Evolutionary conservation across 2,888 invertebrate species (phyloP).

Genomic region (Nomada ferruginata): DNA sequence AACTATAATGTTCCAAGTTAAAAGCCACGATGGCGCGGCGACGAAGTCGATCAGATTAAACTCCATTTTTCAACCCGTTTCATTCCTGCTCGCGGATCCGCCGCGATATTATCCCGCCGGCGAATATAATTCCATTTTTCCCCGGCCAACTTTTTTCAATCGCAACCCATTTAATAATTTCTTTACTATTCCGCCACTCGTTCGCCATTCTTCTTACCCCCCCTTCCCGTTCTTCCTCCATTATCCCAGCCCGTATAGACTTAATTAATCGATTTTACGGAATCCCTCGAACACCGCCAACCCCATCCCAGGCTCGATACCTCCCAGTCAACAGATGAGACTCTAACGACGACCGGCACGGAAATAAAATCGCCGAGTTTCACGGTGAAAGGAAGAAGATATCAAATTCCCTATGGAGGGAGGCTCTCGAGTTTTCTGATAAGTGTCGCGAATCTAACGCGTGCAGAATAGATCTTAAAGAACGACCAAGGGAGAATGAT

Average conservation of each 20-base stretch:
- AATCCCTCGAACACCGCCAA: neutral
- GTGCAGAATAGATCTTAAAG: slow-evolving; percentile 33
- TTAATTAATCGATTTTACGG: slow-evolving; percentile 61
- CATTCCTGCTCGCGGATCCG: neutral
- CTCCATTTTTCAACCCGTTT: slow-evolving; percentile 30
- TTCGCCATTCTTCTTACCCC: neutral
- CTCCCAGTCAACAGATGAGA: slow-evolving; percentile 43
- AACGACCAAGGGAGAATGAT: slow-evolving; percentile 50
- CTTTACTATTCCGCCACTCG: slow-evolving; percentile 29
- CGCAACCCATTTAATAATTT: slow-evolving; percentile 55
- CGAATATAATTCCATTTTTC: slow-evolving; percentile 37
- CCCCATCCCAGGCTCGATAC: slow-evolving; percentile 27
- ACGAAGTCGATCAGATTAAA: slow-evolving; percentile 39
- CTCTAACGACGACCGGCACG: slow-evolving; percentile 46
- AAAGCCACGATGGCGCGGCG: neutral
- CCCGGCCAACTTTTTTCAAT: slow-evolving; percentile 27
- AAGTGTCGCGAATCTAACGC: slow-evolving; percentile 36
- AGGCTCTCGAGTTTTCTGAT: slow-evolving; percentile 32
- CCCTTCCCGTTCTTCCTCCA: slow-evolving; percentile 3
- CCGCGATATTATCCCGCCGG: slow-evolving; percentile 21
- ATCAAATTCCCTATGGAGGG: slow-evolving; percentile 53
- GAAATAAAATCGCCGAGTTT: slow-evolving; percentile 65
- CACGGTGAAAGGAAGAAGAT: slow-evolving; percentile 11
- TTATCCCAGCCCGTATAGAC: slow-evolving; percentile 43
- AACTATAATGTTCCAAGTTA: slow-evolving; percentile 7